Conservation (phyloP, 2,113 vertebrate genomes). For the Gallinago media region DNA sequence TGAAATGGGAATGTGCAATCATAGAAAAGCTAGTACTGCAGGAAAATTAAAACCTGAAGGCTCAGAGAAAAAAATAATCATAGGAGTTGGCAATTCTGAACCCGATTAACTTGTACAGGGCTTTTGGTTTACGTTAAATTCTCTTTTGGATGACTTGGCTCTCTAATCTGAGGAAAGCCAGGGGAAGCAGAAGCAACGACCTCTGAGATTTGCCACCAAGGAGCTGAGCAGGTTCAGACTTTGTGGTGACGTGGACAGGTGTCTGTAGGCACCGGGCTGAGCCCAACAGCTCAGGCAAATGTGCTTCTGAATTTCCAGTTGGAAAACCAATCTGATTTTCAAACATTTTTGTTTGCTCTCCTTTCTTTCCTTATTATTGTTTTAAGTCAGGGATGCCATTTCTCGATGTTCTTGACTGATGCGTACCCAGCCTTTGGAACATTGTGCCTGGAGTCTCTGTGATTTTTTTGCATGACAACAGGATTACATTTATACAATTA, state of each 20-base stretch:
- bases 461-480: slow-evolving; percentile 76
- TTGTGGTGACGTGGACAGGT: not conserved
- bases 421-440: not conserved
- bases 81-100: not conserved
- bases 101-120: not conserved
- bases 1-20: not conserved
- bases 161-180: not conserved
- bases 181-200: not conserved
- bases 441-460: slow-evolving; percentile 36
- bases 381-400: not conserved
- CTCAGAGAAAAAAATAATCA: not conserved
- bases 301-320: not conserved
- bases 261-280: not conserved
- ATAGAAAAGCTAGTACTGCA: not conserved
- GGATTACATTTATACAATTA: slow-evolving; percentile 82
- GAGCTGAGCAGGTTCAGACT: not conserved
- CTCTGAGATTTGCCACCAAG: not conserved
- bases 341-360: not conserved
- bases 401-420: slow-evolving; percentile 40
- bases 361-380: not conserved
- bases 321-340: not conserved
- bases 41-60: not conserved
- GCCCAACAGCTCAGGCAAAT: not conserved
- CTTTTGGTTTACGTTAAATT: not conserved
- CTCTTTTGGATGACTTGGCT: not conserved